Evolutionary conservation across 2,888 invertebrate genomes (phyloP).

Genomic region (Protophormia terraenovae): DNA sequence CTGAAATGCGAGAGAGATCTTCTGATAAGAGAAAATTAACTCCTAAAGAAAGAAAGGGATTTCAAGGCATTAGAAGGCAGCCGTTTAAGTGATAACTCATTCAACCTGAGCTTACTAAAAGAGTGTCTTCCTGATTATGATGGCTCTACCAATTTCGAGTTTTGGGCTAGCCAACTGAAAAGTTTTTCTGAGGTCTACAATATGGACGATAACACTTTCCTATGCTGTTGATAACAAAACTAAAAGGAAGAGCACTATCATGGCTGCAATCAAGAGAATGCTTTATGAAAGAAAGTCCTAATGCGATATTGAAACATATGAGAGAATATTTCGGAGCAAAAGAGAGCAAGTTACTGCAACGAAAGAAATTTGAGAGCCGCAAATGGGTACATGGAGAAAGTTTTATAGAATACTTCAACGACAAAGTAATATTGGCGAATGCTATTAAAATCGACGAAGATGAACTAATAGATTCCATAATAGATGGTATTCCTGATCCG

Average conservation of each 20-base stretch:
- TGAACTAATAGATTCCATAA: slow-evolving; percentile 6
- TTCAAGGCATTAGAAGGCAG: too few species aligned
- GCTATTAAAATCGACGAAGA: slow-evolving; percentile 14
- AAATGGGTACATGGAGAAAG: neutral
- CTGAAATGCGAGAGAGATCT: neutral
- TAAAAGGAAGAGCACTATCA: slow-evolving; percentile 1
- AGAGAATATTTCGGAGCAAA: neutral
- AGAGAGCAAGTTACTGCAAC: neutral
- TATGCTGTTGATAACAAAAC: neutral
- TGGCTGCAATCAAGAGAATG: slow-evolving; percentile 15
- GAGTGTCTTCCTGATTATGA: slow-evolving; percentile 15
- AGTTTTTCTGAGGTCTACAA: neutral
- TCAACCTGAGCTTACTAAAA: neutral
- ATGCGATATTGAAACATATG: neutral
- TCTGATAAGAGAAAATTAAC: slow-evolving; percentile 6
- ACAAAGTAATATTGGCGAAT: slow-evolving; percentile 21
- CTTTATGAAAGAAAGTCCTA: neutral
- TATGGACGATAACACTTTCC: neutral
- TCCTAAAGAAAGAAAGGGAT: neutral
- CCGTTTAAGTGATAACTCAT: neutral
- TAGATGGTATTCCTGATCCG: slow-evolving; percentile 13
- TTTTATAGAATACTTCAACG: slow-evolving; percentile 24
- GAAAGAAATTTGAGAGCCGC: neutral
- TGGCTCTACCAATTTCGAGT: neutral
- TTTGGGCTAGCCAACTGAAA: neutral